phyloP scores from a whole-genome alignment of 2,888 invertebrate genomes.

The Nephrotoma guestfalica region DNA sequence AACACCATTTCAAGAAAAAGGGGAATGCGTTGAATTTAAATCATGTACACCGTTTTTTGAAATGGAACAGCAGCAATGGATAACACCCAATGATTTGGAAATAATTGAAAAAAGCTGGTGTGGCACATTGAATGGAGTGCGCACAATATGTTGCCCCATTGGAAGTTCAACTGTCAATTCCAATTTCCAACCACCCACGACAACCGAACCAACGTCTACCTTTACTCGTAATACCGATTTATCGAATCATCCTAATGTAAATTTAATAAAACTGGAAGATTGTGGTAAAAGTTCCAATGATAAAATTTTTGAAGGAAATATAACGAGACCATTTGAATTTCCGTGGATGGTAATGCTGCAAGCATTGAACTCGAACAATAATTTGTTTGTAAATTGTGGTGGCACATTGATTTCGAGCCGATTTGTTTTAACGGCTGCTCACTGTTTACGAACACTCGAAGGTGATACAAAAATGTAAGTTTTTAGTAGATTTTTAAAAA shows the following conservation, averaged over 20 bases:
- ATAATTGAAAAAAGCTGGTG: background rate
- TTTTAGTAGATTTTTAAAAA: no score
- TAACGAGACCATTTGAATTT: slow-evolving; percentile 45
- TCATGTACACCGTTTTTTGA: background rate
- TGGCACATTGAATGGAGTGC: background rate
- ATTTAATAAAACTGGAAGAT: background rate
- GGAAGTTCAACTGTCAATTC: no score
- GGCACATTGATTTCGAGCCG: slow-evolving; percentile 23
- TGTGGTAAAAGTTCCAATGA: slow-evolving; percentile 42
- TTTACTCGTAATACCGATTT: background rate
- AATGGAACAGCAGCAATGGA: background rate
- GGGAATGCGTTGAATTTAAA: slow-evolving; percentile 7
- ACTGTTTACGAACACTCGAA: slow-evolving; percentile 17
- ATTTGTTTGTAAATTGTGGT: slow-evolving; percentile 17
- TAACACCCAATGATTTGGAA: background rate
- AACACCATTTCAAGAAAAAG: slow-evolving; percentile 8
- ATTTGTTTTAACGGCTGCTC: slow-evolving; percentile 26
- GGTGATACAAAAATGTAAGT: background rate
- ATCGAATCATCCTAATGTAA: background rate
- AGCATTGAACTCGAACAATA: background rate
- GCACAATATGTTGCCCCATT: background rate
- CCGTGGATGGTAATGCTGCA: slow-evolving; percentile 66
- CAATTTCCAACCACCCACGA: no score
- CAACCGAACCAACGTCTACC: no score
- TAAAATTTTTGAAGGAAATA: slow-evolving; percentile 45